Evolutionary conservation across 1,140 invertebrate species (phyloP), one percentile per base, ranked within the genome.

Genomic region (Galleria mellonella): DNA sequence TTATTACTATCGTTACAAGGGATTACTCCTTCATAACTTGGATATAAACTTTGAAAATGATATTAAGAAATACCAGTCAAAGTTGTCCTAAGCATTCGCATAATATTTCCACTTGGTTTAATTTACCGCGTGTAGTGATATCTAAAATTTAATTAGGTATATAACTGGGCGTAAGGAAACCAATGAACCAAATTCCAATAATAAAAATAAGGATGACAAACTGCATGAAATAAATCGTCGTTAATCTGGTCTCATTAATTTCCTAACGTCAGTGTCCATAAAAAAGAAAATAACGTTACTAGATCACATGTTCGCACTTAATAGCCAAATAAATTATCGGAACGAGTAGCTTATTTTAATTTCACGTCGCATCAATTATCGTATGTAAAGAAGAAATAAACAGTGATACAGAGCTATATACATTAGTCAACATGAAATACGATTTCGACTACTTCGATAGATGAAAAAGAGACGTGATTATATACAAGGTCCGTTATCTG

Each of bases 301-400:
- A 83, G 78, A 81, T 83, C 73, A 83, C 75, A 82, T 78, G 69
- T 78, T 79, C 63, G 69, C 78, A 79, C 72, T 83, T 81, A 81
- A 81, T 70, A 75, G 70, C 62, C 72, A 70, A 78, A 76, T 77
- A 75, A 81, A 78, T 81, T 79, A 83, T 77, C 63, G 53, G 61
- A 66, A 64, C 63, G 60, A 71, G 64, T 63, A 58, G 65, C 71
- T 73, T 69, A 77, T 69, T 70, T 75, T 64, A 67, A 74, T 78
- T 78, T 75, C 54, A 79, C 70, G 66, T 70, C 64, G 65, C 63
- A 76, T 77, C 62, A 78, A 72, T 76, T 74, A 74, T 65, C 64
- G 64, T 54, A 57, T 58, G 65, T 58, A 62, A 61, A 66, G 55
- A 69, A 64, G 63, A 65, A 72, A 73, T 72, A 67, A 76, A 79